These are phyloP conservation scores for Crenuchus spilurus DNA, from an alignment of 2,797 vertebrate genomes.

Conservation along the genomic window DNA sequence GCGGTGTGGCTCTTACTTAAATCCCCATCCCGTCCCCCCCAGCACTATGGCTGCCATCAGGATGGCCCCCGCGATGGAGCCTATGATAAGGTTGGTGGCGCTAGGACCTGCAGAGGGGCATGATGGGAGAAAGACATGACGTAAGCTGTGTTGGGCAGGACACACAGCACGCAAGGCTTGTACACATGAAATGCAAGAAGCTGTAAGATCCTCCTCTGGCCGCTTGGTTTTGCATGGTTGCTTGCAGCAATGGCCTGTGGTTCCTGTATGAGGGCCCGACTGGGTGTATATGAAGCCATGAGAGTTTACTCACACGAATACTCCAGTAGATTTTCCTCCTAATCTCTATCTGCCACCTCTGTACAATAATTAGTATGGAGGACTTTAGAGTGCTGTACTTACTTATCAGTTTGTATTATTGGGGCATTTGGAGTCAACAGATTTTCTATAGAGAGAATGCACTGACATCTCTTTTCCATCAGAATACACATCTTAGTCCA, in stretches of 20 bases:
- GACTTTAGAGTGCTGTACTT: no score
- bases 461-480: no score
- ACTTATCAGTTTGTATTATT: no score
- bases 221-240: conserved; percentile 16
- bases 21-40: conserved; percentile 94
- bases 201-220: conserved; percentile 39
- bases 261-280: neutral
- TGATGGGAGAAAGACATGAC: conserved; percentile 82
- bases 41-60: conserved; percentile 95
- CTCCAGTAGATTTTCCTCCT: neutral
- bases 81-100: conserved; percentile 95
- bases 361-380: neutral
- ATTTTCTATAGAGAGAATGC: no score
- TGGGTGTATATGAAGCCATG: conserved; percentile 5
- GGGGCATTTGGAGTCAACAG: no score
- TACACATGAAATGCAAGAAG: conserved; percentile 52
- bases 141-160: conserved; percentile 53
- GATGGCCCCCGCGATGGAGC: conserved; percentile 94
- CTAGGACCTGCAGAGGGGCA: conserved; percentile 86
- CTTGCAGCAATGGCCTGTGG: neutral
- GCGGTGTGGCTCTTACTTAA: conserved; percentile 90
- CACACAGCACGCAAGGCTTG: conserved; percentile 49
- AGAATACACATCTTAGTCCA: no score
- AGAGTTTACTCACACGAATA: neutral
- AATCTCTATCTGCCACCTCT: neutral